These are phyloP conservation scores for Edolisoma coerulescens DNA, from an alignment of 2,113 vertebrate species.

Conservation along the genomic window DNA sequence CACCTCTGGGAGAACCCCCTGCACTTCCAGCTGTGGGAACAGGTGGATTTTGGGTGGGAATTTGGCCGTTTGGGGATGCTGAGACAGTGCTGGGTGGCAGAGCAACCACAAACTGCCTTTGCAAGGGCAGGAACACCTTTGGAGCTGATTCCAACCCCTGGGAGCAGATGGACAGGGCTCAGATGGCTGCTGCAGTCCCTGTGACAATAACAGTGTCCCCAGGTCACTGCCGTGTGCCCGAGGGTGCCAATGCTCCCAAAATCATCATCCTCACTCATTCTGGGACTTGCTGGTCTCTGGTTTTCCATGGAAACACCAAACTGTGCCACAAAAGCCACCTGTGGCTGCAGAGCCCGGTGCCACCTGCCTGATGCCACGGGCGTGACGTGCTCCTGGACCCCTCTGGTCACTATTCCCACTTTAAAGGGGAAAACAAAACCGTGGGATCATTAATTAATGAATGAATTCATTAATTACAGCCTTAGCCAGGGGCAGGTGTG, in stretches of 20 bases:
- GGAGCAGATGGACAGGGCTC: no score
- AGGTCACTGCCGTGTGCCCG: no score
- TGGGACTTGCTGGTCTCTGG: no score
- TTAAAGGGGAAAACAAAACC: not conserved
- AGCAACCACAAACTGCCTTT: not conserved
- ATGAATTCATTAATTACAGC: not conserved
- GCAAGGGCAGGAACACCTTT: not conserved
- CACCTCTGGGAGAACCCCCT: not conserved
- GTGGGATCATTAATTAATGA: not conserved
- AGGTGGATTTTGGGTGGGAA: not conserved
- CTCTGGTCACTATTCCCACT: not conserved
- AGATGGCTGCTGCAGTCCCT: no score
- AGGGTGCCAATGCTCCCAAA: not conserved
- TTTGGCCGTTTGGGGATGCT: not conserved
- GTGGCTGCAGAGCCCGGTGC: not conserved
- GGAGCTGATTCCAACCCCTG: not conserved
- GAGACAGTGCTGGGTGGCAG: not conserved
- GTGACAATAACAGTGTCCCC: no score
- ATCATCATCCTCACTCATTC: not conserved
- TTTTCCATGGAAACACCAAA: not conserved
- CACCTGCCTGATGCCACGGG: not conserved
- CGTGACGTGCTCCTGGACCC: not conserved
- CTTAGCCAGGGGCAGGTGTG: not conserved
- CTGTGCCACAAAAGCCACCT: not conserved
- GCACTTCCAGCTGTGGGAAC: not conserved